Conservation (phyloP, 2,113 vertebrate genomes). For the Gymnarchus niloticus region DNA sequence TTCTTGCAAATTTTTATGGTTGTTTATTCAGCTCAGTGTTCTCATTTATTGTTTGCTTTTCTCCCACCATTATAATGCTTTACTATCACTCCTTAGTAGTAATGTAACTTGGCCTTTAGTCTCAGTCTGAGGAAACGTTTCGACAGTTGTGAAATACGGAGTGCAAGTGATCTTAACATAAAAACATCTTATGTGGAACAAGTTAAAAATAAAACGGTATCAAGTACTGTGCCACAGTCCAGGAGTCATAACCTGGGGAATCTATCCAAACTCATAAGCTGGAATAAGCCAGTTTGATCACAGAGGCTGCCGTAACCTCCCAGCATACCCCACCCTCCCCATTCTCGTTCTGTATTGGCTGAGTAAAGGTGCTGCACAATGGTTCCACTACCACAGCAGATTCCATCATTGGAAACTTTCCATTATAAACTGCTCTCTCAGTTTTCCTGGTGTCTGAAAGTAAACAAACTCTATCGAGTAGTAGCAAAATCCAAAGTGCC, state of each 20-base stretch:
- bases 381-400: background rate
- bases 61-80: background rate
- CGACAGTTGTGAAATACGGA: background rate
- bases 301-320: background rate
- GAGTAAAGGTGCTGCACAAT: background rate
- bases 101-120: background rate
- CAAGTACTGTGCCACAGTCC: background rate
- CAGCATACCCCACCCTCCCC: background rate
- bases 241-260: background rate
- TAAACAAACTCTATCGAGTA: background rate
- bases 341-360: background rate
- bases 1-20: background rate
- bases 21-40: background rate
- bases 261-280: background rate
- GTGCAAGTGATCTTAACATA: no score
- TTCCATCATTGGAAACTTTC: background rate
- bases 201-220: no score
- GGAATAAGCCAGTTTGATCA: background rate
- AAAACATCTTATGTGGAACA: no score
- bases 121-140: background rate
- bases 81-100: background rate
- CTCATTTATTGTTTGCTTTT: background rate
- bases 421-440: background rate
- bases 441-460: background rate
- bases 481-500: background rate